Conservation (phyloP, 2,797 vertebrate species). For the Lophius americanus region DNA sequence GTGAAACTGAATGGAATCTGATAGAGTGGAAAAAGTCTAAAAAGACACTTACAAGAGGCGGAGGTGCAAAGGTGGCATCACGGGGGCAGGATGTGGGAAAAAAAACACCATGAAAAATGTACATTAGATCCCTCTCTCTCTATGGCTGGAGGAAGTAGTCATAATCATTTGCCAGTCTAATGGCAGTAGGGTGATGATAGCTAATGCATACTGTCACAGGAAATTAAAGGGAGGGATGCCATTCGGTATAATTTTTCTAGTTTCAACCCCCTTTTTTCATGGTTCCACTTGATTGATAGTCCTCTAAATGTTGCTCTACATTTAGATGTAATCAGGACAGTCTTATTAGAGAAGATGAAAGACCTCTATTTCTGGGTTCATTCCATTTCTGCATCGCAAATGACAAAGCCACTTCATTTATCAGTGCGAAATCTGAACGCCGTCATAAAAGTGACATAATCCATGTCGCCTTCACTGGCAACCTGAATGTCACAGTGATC, state of each 20-base stretch:
- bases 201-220: constrained; percentile 76
- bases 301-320: constrained; percentile 85
- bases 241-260: constrained; percentile 74
- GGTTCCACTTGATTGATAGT: constrained; percentile 80
- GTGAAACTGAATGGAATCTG: constrained; percentile 76
- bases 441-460: constrained; percentile 56
- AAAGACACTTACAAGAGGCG: constrained; percentile 69
- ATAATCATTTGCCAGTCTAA: constrained; percentile 76
- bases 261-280: constrained; percentile 58
- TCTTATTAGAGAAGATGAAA: constrained; percentile 85
- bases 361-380: constrained; percentile 84
- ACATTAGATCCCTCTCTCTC: constrained; percentile 68
- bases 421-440: constrained; percentile 67
- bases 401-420: constrained; percentile 81
- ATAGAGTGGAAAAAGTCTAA: constrained; percentile 75
- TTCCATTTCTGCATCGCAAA: constrained; percentile 80
- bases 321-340: constrained; percentile 87
- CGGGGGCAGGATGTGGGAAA: constrained; percentile 52
- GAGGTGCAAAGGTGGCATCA: constrained; percentile 65
- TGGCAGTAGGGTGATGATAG: constrained; percentile 71
- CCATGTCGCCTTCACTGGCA: constrained; percentile 46
- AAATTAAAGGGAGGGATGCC: constrained; percentile 77
- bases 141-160: constrained; percentile 53
- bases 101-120: constrained; percentile 61
- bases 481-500: constrained; percentile 48